Evolutionary conservation across 2,113 vertebrate genomes (phyloP).

Genomic region (Cyanocitta stelleri): DNA sequence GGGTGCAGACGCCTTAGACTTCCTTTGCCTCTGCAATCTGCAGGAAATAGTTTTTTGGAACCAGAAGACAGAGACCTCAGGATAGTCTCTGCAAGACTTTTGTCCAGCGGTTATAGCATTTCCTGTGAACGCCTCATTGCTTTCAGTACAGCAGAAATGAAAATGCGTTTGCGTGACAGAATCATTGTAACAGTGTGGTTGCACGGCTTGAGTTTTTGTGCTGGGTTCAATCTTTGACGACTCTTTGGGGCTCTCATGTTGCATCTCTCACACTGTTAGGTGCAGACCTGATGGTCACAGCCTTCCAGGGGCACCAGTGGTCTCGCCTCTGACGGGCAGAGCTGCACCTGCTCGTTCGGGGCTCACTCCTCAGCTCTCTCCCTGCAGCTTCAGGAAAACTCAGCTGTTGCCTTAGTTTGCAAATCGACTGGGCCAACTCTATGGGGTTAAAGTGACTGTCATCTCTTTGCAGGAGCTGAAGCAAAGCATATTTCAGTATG

Average conservation of each 20-base stretch:
- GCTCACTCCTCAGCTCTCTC: neutral
- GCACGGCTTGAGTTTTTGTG: neutral
- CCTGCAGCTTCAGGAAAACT: neutral
- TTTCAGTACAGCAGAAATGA: neutral
- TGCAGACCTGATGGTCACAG: neutral
- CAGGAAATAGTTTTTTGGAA: neutral
- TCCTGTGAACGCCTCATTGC: fast-evolving
- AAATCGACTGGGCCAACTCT: neutral
- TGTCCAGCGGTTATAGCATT: neutral
- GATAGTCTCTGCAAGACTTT: neutral
- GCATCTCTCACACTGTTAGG: neutral
- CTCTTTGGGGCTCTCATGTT: neutral
- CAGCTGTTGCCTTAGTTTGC: neutral
- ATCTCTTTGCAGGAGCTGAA: neutral
- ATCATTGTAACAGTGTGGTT: too few species aligned
- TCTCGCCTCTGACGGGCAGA: fast-evolving
- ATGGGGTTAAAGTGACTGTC: neutral
- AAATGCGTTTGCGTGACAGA: fast-evolving
- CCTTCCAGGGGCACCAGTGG: fast-evolving
- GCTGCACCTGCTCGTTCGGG: neutral
- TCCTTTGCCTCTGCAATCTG: neutral
- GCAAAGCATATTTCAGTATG: constrained; percentile 1
- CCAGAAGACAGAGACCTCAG: neutral
- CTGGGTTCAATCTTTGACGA: fast-evolving
- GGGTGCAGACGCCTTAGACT: neutral